phyloP scores from a whole-genome alignment of 2,113 vertebrate genomes.

The Gymnogyps californianus region DNA sequence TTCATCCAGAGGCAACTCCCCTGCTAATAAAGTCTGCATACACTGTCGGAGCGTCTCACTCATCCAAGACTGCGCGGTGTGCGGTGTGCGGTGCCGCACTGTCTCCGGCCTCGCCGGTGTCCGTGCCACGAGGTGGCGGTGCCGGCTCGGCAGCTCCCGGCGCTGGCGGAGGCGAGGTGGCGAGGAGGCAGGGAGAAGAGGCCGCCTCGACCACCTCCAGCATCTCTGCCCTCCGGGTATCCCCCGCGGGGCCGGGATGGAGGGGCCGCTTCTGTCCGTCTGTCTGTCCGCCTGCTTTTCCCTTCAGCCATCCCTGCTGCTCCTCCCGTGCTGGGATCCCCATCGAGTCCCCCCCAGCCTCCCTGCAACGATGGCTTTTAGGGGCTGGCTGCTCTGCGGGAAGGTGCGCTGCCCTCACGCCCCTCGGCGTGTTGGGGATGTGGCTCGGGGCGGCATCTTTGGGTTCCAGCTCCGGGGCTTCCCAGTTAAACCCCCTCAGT shows the following conservation, averaged over 20 bases:
- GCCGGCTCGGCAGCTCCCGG: neutral
- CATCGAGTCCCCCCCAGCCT: neutral
- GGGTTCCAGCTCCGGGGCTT: neutral
- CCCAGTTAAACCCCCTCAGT: fast-evolving
- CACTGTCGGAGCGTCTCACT: fast-evolving
- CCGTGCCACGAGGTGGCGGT: conserved; percentile 12
- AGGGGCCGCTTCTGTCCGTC: neutral
- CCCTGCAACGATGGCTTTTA: fast-evolving
- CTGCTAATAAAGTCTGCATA: fast-evolving
- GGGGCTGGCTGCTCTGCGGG: neutral
- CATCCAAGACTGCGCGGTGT: fast-evolving
- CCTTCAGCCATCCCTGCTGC: neutral
- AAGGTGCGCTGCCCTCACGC: fast-evolving
- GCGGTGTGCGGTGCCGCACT: fast-evolving
- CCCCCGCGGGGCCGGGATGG: fast-evolving
- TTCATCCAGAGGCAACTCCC: neutral
- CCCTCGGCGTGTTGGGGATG: fast-evolving
- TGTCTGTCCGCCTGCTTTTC: neutral
- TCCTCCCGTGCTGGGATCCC: too few relatives aligned
- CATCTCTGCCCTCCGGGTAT: neutral
- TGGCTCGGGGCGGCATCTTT: neutral
- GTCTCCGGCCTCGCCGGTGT: neutral
- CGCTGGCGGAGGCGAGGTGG: fast-evolving
- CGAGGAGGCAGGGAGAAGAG: neutral
- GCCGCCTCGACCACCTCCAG: fast-evolving